Evolutionary conservation across 2,113 vertebrate genomes (phyloP), one percentile per base, ranked within the genome.

Genomic region (Oryzias javanicus): DNA sequence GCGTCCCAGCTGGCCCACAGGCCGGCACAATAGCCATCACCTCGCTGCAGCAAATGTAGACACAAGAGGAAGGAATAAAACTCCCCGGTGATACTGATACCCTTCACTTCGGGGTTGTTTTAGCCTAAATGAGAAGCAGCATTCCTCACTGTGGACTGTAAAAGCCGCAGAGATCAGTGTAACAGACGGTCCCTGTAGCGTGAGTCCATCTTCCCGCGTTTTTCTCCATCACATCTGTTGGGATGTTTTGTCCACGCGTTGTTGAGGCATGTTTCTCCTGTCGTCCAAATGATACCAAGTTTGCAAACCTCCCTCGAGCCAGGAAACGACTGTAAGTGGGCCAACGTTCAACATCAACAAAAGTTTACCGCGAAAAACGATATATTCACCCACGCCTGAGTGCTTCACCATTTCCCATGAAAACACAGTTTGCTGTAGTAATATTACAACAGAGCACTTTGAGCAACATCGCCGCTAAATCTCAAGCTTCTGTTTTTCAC

Each of bases 1-100:
- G 87, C 76, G 85, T 89, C 86, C 87, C 87, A 89, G 88, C 88
- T 89, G 87, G 82, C 84, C 81, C 76, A 62, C 70, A 75, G 84
- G 79, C 84, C 74, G 67, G 71, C 82, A 77, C 79, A 67, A 78
- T 79, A 67, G 79, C 81, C 86, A 71, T 85, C 80, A 83, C 80
- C 83, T 84, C 81, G 57, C 60, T 82, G 74, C 78, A 78, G 74
- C 82, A 80, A 86, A 85, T 63, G 67, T 61, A 82, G 81, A 86
- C 79, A 78, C 81, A 86, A 79, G 79, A 76, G 64, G 70, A 72
- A 76, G 64, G 70, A 72, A 79, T 78, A 78, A 78, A 75, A 80
- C 72, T 84, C 45, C 71, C 69, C 59, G 74, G 74, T 86, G 88
- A 86, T 86, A 89, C 75, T 46, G 86, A 89, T 87, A 89, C 78